Evolutionary conservation across 2,888 invertebrate genomes (phyloP).

Genomic region (Spodoptera littoralis): DNA sequence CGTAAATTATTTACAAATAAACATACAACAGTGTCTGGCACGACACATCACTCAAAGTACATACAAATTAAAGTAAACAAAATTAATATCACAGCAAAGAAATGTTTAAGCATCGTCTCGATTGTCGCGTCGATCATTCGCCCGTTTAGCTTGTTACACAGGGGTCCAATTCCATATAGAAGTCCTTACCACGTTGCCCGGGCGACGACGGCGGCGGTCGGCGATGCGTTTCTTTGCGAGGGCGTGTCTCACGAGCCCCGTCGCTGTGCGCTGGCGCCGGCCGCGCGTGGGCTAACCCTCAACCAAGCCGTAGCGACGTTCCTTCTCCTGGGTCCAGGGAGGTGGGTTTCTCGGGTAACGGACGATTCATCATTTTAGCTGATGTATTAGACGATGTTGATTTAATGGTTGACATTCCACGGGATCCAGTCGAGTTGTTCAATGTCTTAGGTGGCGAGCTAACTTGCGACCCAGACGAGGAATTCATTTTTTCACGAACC

Average conservation of each 20-base stretch:
- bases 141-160: conserved; percentile 57
- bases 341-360: conserved; percentile 91
- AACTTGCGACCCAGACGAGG: conserved; percentile 51
- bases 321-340: conserved; percentile 77
- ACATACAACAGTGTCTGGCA: conserved; percentile 71
- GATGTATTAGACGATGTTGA: conserved; percentile 78
- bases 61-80: conserved; percentile 75
- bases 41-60: conserved; percentile 73
- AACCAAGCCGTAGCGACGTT: conserved; percentile 74
- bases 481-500: conserved; percentile 87
- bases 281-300: conserved; percentile 59
- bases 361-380: conserved; percentile 90
- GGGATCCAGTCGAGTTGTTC: conserved; percentile 62
- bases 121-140: conserved; percentile 45
- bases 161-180: conserved; percentile 62
- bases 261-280: conserved; percentile 35
- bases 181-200: conserved; percentile 49
- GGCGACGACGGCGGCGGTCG: conserved; percentile 37
- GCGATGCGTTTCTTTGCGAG: conserved; percentile 28
- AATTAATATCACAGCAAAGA: conserved; percentile 86
- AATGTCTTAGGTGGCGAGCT: conserved; percentile 61
- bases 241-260: conserved; percentile 18
- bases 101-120: conserved; percentile 70
- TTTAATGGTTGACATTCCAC: conserved; percentile 69
- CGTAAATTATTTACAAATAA: conserved; percentile 75